Evolutionary conservation across 2,797 vertebrate species (phyloP).

Genomic region (Squalus acanthias): DNA sequence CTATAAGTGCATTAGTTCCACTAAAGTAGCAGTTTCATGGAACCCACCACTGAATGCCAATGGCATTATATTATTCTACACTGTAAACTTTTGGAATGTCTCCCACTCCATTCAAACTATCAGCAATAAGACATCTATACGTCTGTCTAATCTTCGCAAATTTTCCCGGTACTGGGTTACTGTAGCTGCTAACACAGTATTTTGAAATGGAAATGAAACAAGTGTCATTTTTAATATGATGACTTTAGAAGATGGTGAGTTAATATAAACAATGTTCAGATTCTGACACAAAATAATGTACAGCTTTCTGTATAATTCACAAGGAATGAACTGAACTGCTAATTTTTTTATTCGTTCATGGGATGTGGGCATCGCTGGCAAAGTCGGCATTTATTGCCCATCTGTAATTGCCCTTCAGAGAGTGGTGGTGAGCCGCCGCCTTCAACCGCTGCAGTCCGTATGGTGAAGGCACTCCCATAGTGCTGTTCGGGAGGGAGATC

Average conservation of each 20-base stretch:
- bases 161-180: constrained; percentile 59
- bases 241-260: constrained; percentile 70
- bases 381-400: too few species aligned
- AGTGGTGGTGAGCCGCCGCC: too few species aligned
- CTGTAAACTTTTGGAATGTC: constrained; percentile 66
- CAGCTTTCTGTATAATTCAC: neutral
- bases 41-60: constrained; percentile 60
- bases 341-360: neutral
- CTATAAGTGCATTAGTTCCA: constrained; percentile 62
- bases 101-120: constrained; percentile 64
- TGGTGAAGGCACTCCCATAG: too few species aligned
- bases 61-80: constrained; percentile 61
- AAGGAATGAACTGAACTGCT: neutral
- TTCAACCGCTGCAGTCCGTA: too few species aligned
- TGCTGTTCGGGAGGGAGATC: too few species aligned
- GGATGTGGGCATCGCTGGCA: too few species aligned
- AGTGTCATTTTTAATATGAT: constrained; percentile 69
- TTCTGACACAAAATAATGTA: neutral
- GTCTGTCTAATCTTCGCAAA: constrained; percentile 63
- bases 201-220: constrained; percentile 65
- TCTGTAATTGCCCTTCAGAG: too few species aligned
- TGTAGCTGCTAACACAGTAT: constrained; percentile 61
- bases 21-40: constrained; percentile 68
- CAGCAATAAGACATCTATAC: constrained; percentile 48
- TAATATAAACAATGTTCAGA: constrained; percentile 18